Evolutionary conservation across 2,888 invertebrate genomes (phyloP), one percentile per base, ranked within the genome.

Genomic region (Gandaritis pyraliata): DNA sequence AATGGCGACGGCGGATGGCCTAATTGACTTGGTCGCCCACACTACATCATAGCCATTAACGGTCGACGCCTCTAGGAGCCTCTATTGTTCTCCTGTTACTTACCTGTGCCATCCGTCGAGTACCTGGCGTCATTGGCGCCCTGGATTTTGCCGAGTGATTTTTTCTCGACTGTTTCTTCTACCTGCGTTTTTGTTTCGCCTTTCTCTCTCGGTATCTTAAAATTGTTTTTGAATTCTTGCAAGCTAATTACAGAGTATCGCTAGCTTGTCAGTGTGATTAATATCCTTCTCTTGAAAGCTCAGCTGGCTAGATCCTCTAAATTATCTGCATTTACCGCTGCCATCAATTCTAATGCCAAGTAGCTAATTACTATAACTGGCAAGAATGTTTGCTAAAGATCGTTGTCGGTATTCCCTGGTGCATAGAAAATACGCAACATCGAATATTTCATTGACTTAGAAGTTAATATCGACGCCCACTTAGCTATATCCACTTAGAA

Each of bases 11-110:
- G 83, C 89, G 90, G 90, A 91, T 89, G 90, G 83, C 84, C 90
- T 92, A 90, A 91, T 91, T 91, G 91, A 90, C 89, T 87, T 85
- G 79, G 85, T 87, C 90, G 90, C 91, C 92, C 87, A 92, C 91
- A 84, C 88, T 82, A 82, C 81, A 87, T 89, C 84, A 85, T 83
- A 85, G 82, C 86, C 81, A 90, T 90, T 90, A 89, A 82, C 82
- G 74, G 81, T 71, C 78, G 83, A 82, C 86, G 86, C 80, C 83
- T 86, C 85, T 88, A 85, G 82, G 82, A 85, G 83, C 82, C 82
- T 86, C 88, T 87, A 87, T 90, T 91, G 90, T 90, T 88, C 88
- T 85, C 82, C 77, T 75, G n/a, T n/a, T 29, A 48, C 82, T 70
- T 90, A 90, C 91, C 88, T 89, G 88, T 80, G 72, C 78, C 69